Conservation (phyloP, 2,113 vertebrate species). For the Prinia subflava region DNA sequence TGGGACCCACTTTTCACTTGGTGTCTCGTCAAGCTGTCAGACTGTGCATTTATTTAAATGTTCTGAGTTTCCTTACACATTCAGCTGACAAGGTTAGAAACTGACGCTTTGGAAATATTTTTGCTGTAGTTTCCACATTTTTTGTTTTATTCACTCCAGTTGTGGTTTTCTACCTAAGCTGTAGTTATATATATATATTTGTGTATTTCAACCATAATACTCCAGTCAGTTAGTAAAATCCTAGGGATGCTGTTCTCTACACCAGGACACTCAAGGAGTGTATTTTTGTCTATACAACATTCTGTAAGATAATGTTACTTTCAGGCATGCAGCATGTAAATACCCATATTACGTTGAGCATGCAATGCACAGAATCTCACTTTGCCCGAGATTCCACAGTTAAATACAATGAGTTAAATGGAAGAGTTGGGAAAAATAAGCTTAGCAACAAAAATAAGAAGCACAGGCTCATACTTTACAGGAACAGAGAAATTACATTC, state of each 20-base stretch:
- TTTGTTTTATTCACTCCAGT: not conserved
- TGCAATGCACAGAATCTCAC: not conserved
- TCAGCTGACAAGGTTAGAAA: not conserved
- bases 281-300: not conserved
- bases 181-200: not conserved
- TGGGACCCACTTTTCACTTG: not conserved
- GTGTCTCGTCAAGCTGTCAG: not conserved
- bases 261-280: conserved; percentile 55
- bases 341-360: not conserved
- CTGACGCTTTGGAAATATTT: not conserved
- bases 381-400: not conserved
- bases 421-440: not conserved
- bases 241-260: conserved; percentile 43
- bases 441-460: not conserved
- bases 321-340: not conserved
- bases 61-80: not conserved
- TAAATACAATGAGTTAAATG: not conserved
- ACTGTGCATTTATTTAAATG: not conserved
- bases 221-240: conserved; percentile 47
- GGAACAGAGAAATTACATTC: not conserved
- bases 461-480: not conserved
- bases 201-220: conserved; percentile 58
- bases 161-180: not conserved
- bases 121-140: not conserved
- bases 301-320: not conserved